Base-by-base conservation (phyloP, 2,113 vertebrate species). In the Sclerurus mexicanus region DNA sequence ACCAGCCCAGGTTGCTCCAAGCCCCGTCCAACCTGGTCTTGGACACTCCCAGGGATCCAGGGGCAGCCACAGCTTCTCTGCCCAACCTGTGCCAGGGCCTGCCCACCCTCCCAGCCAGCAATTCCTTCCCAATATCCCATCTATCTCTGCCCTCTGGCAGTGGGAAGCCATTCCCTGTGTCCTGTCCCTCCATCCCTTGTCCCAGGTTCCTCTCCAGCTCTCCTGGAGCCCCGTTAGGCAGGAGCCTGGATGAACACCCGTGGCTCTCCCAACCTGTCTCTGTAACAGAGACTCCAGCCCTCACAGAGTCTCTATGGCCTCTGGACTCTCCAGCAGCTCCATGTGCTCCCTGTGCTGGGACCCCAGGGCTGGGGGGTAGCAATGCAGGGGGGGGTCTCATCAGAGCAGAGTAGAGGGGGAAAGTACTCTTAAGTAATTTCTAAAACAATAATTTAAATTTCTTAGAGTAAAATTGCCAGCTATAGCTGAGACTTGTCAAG, bases 71-170 rank as follows among this genome's bases (percentile, higher is more conserved):
- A 79, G 40, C 75, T 49, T 4, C 35, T 56, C 66, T 63, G 85
- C 40, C n/a, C 16, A 86, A 4, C 10, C 50, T 16, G 12, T n/a
- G 9, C 71, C 83, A 66, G 71, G 4, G 4, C 39, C 59, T 74
- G 1, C 14, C 35, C 44, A 22, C 63, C 63, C 25, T 68, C 3
- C 0, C 25, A 52, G 31, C 2, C 2, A 59, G 4, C 0, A 59
- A 77, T 63, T 31, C 35, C 49, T 35, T 0, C 67, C 30, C 58
- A 35, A 27, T 0, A 6, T 72, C 58, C 12, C 49, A 87, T 11
- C n/a, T 4, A 8, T 0, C 6, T 1, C 10, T 12, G 0, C 6
- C 22, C 27, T 5, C 0, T 44, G 40, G 28, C 39, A 64, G 6
- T 64, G 19, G 12, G 12, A 7, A 46, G 3, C 24, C 58, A 64